Evolutionary conservation across 2,888 invertebrate species (phyloP).

Genomic region (Lucinisca nassula): DNA sequence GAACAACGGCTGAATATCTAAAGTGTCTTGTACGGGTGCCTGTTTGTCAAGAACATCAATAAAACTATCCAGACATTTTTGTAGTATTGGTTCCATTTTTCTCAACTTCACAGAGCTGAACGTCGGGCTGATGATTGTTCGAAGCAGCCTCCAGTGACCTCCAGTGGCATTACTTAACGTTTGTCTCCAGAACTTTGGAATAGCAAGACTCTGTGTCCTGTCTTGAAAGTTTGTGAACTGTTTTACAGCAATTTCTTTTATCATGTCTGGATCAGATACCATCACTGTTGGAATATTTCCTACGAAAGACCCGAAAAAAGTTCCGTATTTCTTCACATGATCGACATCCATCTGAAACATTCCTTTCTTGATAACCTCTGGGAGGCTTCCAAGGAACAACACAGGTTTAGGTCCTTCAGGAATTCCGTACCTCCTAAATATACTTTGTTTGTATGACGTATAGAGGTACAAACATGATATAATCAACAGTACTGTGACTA

Average conservation of each 20-base stretch:
- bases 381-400: conserved; percentile 59
- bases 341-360: conserved; percentile 61
- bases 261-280: conserved; percentile 68
- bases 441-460: conserved; percentile 62
- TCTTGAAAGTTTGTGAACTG: conserved; percentile 60
- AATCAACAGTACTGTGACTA: background rate
- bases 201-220: conserved; percentile 48
- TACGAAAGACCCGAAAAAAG: conserved; percentile 61
- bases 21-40: background rate
- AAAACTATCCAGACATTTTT: conserved; percentile 27
- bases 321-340: conserved; percentile 61
- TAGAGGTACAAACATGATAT: conserved; percentile 43
- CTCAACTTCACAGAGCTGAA: conserved; percentile 62
- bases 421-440: conserved; percentile 57
- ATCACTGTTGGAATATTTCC: conserved; percentile 64
- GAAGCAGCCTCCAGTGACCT: conserved; percentile 58
- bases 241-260: conserved; percentile 69
- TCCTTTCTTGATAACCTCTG: conserved; percentile 49
- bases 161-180: conserved; percentile 44
- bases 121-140: conserved; percentile 55
- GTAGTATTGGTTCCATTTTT: conserved; percentile 55
- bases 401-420: conserved; percentile 59
- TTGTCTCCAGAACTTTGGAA: conserved; percentile 52
- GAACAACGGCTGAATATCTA: conserved; percentile 52
- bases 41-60: conserved; percentile 25